These are phyloP conservation scores for Argentina silus DNA, from an alignment of 2,797 vertebrate genomes.

Conservation along the genomic window DNA sequence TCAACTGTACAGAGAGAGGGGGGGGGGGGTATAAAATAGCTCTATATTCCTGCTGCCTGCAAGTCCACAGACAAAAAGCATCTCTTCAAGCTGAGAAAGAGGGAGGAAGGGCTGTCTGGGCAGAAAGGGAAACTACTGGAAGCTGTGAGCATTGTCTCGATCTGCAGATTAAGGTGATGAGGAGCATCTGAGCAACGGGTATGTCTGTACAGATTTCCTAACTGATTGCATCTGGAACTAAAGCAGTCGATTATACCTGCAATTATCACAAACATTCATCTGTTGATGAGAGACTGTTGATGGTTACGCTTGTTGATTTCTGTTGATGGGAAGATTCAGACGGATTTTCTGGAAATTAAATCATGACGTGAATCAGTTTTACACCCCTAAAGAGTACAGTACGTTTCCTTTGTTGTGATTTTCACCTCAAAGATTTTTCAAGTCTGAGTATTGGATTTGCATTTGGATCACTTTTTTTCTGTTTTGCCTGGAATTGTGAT, in stretches of 20 bases:
- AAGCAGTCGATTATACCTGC: slow-evolving; percentile 57
- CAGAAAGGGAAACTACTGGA: slow-evolving; percentile 65
- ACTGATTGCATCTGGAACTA: slow-evolving; percentile 66
- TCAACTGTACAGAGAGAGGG: slow-evolving; percentile 62
- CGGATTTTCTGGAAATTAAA: slow-evolving; percentile 57
- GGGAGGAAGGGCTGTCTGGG: slow-evolving; percentile 68
- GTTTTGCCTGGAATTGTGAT: slow-evolving; percentile 42
- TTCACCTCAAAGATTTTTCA: slow-evolving; percentile 35
- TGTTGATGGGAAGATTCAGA: slow-evolving; percentile 60
- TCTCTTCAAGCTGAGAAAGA: slow-evolving; percentile 69
- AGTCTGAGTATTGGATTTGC: slow-evolving; percentile 42
- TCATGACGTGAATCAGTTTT: slow-evolving; percentile 68
- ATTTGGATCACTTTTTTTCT: not conserved
- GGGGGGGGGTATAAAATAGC: slow-evolving; percentile 64
- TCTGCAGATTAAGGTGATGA: slow-evolving; percentile 62
- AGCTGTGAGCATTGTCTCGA: slow-evolving; percentile 75
- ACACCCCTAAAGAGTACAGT: slow-evolving; percentile 47
- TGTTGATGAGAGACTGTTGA: slow-evolving; percentile 60
- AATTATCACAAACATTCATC: slow-evolving; percentile 64
- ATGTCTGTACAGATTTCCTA: slow-evolving; percentile 67
- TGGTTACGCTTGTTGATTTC: slow-evolving; percentile 57
- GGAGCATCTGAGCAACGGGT: slow-evolving; percentile 71
- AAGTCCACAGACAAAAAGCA: slow-evolving; percentile 72
- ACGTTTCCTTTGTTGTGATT: slow-evolving; percentile 48
- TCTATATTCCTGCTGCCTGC: slow-evolving; percentile 74